Evolutionary conservation across 2,797 vertebrate species (phyloP).

Genomic region (Sebastes wilsoni): DNA sequence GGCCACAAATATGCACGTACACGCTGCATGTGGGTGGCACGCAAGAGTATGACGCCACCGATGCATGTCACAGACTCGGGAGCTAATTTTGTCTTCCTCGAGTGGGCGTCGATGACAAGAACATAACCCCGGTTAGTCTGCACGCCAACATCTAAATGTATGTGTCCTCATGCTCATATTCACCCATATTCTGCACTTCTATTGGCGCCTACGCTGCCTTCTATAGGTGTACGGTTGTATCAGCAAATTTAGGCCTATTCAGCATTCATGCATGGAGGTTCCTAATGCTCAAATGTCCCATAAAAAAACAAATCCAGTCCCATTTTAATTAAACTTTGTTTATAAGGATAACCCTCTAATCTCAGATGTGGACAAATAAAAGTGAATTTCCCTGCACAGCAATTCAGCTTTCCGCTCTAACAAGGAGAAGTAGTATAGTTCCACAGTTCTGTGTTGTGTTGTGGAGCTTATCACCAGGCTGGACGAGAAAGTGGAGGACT

Average conservation of each 20-base stretch:
- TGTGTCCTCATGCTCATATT: not conserved
- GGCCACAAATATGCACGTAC: not conserved
- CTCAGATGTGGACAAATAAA: slow-evolving; percentile 21
- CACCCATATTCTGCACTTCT: not conserved
- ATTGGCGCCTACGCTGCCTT: not conserved
- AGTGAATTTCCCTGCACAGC: slow-evolving; percentile 25
- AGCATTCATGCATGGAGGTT: not conserved
- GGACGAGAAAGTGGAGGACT: not conserved
- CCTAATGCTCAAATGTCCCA: slow-evolving; percentile 7
- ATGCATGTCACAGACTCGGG: slow-evolving; percentile 37
- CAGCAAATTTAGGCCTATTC: slow-evolving; percentile 4
- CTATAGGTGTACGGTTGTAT: not conserved
- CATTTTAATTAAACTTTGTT: slow-evolving; percentile 45
- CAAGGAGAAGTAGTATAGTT: not conserved
- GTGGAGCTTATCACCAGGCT: not conserved
- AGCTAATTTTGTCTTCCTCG: slow-evolving; percentile 38
- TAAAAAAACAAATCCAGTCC: slow-evolving; percentile 28
- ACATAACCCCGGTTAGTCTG: slow-evolving; percentile 17
- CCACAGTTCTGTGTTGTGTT: not conserved
- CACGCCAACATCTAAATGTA: slow-evolving; percentile 24
- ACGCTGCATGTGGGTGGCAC: slow-evolving; percentile 4
- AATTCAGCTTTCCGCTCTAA: not conserved
- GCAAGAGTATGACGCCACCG: slow-evolving; percentile 18
- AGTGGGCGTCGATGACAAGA: slow-evolving; percentile 40
- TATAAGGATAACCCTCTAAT: slow-evolving; percentile 9